Evolutionary conservation across 2,113 vertebrate genomes (phyloP).

Genomic region (Stictonetta naevosa): DNA sequence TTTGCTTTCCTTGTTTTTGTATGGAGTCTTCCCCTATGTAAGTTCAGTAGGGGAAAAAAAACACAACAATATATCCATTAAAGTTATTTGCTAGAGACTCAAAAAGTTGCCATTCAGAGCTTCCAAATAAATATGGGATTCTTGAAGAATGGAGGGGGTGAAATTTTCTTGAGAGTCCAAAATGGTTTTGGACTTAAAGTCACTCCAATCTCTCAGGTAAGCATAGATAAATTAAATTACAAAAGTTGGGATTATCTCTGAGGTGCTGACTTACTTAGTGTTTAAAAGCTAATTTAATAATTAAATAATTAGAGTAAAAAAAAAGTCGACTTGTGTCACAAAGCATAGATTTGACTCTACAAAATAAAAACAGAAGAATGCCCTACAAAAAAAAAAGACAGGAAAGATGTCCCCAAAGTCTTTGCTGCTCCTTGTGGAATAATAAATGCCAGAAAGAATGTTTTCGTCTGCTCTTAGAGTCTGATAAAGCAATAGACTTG

Average conservation of each 20-base stretch:
- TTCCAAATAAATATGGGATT: constrained; percentile 39
- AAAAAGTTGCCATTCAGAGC: not conserved
- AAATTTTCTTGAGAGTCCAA: constrained; percentile 7
- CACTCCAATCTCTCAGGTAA: not conserved
- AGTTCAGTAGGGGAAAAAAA: not conserved
- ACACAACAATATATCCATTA: not conserved
- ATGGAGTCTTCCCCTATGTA: not conserved
- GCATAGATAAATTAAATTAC: not conserved
- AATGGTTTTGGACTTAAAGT: not conserved
- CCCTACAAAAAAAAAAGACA: not conserved
- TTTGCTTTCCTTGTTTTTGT: not conserved
- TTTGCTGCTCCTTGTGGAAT: not conserved
- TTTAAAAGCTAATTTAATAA: too few species aligned
- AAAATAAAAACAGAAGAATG: not conserved
- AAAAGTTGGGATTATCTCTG: constrained; percentile 9
- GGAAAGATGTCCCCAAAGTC: not conserved
- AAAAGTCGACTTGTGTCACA: not conserved
- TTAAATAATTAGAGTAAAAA: not conserved
- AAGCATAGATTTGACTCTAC: too few species aligned
- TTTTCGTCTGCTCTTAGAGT: not conserved
- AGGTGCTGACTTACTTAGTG: not conserved
- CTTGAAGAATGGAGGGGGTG: constrained; percentile 3
- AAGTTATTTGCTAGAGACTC: not conserved
- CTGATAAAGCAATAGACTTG: not conserved
- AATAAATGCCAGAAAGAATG: not conserved